A percentile compares a stretch with the other conserved stretches of the same genome.
Evolutionary conservation across 2,113 vertebrate genomes (phyloP).

Genomic region (Nibea albiflora): DNA sequence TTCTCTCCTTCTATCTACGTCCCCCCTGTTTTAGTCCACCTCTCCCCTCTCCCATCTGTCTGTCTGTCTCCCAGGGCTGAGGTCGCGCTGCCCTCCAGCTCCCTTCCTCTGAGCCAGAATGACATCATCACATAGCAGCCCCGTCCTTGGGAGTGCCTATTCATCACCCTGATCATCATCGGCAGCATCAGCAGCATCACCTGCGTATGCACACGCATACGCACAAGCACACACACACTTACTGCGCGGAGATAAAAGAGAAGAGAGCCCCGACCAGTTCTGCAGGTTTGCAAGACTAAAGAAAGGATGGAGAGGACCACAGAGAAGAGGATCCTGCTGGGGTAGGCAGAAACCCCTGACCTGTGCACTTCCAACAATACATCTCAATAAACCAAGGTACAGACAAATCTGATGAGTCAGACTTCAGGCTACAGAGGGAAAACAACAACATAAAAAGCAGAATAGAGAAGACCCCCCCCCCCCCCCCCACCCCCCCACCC

Average conservation of each 20-base stretch:
- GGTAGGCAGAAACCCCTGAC: conserved; percentile 79
- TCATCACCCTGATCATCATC: conserved; percentile 80
- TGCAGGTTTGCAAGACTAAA: conserved; percentile 47
- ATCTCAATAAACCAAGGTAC: conserved; percentile 77
- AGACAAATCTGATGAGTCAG: conserved; percentile 80
- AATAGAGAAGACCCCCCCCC: conserved; percentile 33
- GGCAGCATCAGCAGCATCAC: conserved; percentile 73
- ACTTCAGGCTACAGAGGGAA: conserved; percentile 61
- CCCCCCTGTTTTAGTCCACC: conserved; percentile 6
- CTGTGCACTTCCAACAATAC: conserved; percentile 77
- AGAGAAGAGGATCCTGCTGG: conserved; percentile 69
- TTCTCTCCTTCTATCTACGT: background rate
- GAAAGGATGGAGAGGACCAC: conserved; percentile 46
- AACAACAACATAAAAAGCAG: conserved; percentile 73
- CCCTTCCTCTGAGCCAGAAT: conserved; percentile 63
- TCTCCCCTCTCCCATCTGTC: conserved; percentile 12
- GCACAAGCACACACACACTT: conserved; percentile 26
- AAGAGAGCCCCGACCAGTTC: conserved; percentile 37
- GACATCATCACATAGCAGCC: conserved; percentile 77
- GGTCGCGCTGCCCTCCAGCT: conserved; percentile 77
- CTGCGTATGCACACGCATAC: conserved; percentile 42
- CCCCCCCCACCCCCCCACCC: conserved; percentile 23
- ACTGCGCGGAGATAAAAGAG: conserved; percentile 57
- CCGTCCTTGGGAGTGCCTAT: conserved; percentile 72
- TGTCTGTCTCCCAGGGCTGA: conserved; percentile 59